A percentile compares a stretch with the other conserved stretches of the same genome.
phyloP scores from a whole-genome alignment of 2,797 vertebrate species.

The Peromyscus melanophrys region DNA sequence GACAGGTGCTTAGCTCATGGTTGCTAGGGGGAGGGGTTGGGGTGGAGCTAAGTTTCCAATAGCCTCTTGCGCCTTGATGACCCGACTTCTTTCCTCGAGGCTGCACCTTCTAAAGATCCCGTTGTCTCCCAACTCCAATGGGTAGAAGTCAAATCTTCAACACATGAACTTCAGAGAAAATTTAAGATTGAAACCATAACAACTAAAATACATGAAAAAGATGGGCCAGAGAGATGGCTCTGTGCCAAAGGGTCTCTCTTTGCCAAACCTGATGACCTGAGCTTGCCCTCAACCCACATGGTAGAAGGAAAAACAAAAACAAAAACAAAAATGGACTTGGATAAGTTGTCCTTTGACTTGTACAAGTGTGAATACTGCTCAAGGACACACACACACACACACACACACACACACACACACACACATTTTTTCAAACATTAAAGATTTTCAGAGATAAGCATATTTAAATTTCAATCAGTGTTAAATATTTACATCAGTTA shows the following conservation, averaged over 20 bases:
- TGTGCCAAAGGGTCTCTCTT: neutral
- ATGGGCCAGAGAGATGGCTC: neutral
- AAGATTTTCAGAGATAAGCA: slow-evolving; percentile 65
- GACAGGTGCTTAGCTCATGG: neutral
- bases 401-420: neutral
- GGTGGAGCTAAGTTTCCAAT: neutral
- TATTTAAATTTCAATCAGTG: slow-evolving; percentile 21
- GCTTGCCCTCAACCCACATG: neutral
- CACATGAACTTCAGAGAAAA: neutral
- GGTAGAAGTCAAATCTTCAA: neutral
- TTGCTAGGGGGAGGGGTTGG: neutral
- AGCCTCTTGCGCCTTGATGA: neutral
- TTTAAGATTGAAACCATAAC: neutral
- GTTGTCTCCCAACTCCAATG: neutral
- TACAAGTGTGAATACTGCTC: neutral
- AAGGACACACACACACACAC: neutral
- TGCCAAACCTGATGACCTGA: neutral
- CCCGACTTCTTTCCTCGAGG: neutral
- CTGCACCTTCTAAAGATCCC: neutral
- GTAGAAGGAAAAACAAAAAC: neutral
- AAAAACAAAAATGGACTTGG: neutral
- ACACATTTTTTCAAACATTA: neutral
- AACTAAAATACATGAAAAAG: slow-evolving; percentile 61
- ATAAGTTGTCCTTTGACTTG: neutral
- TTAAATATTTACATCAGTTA: slow-evolving; percentile 22